Evolutionary conservation across 2,888 invertebrate species (phyloP).

Genomic region (Macrosiphum euphorbiae): DNA sequence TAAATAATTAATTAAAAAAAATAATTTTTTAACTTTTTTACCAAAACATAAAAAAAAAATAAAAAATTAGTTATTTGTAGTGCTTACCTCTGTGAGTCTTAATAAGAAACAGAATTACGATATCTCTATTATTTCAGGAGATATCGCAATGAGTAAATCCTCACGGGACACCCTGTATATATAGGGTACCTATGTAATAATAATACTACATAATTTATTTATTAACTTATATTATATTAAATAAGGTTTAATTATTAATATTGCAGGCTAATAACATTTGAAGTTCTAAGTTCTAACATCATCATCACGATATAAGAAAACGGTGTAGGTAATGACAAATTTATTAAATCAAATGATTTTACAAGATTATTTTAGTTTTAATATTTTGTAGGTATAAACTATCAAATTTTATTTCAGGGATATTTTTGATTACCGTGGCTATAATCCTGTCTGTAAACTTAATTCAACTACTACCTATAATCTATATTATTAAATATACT

Average conservation of each 20-base stretch:
- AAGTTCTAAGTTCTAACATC: background rate
- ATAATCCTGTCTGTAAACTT: background rate
- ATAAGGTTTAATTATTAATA: background rate
- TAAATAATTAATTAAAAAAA: no score
- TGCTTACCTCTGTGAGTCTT: no score
- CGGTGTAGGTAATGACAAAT: background rate
- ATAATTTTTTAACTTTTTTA: no score
- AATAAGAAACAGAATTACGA: no score
- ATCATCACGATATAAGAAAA: background rate
- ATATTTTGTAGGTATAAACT: background rate
- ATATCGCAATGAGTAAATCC: no score
- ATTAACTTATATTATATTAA: background rate
- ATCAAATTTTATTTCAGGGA: background rate
- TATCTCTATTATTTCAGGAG: no score
- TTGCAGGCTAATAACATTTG: background rate
- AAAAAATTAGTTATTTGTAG: no score
- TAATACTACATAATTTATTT: background rate
- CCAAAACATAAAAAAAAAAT: no score
- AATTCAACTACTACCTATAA: background rate
- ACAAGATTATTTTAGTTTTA: background rate
- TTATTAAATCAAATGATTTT: background rate
- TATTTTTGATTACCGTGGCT: background rate
- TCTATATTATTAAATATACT: background rate
- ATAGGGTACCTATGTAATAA: background rate
- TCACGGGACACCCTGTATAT: no score